These are phyloP conservation scores for Arion vulgaris DNA, from an alignment of 1,140 invertebrate species.

Conservation along the genomic window DNA sequence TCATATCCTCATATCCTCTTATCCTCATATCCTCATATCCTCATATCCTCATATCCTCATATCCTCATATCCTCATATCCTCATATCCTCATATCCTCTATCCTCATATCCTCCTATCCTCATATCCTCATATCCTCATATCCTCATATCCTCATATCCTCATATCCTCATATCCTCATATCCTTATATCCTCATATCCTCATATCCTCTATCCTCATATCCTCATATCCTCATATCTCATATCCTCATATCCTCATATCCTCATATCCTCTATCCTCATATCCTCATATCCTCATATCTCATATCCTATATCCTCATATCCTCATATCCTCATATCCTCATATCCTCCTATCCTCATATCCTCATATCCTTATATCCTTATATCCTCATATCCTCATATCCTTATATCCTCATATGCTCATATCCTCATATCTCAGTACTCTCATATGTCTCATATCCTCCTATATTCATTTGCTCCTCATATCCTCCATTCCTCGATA, in stretches of 20 bases:
- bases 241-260: too few species aligned
- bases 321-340: background rate
- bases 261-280: background rate
- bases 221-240: too few species aligned
- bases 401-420: background rate
- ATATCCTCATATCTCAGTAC: background rate
- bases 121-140: too few species aligned
- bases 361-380: background rate
- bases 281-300: background rate
- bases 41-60: background rate
- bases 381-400: background rate
- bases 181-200: background rate
- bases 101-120: conserved; percentile 4
- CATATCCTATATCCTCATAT: background rate
- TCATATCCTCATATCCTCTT: background rate
- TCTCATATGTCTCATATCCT: too few species aligned
- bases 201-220: background rate
- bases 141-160: too few species aligned
- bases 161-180: too few species aligned
- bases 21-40: background rate
- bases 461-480: too few species aligned
- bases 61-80: background rate
- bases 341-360: background rate
- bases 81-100: background rate
- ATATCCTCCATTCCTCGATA: too few species aligned